These are phyloP conservation scores for Drosophila merina DNA, from an alignment of 2,888 invertebrate species.

Conservation along the genomic window DNA sequence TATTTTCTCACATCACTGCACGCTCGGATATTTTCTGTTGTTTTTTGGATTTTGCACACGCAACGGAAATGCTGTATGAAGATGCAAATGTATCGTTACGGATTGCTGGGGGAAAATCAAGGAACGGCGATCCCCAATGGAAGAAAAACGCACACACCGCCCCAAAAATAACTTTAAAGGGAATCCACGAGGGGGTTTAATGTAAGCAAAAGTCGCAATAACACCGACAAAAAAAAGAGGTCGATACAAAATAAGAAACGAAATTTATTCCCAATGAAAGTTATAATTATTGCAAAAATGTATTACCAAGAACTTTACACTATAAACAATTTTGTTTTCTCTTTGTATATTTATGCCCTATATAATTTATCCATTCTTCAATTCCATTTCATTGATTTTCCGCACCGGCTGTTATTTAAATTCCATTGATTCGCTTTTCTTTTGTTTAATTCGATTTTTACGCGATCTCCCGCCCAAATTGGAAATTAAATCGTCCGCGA, in stretches of 20 bases:
- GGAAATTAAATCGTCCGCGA: constrained; percentile 14
- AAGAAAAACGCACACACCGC: constrained; percentile 37
- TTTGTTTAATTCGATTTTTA: constrained; percentile 22
- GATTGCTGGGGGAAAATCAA: constrained; percentile 15
- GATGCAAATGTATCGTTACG: constrained; percentile 57
- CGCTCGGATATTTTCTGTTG: constrained; percentile 17
- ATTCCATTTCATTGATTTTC: constrained; percentile 6
- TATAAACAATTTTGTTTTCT: no score
- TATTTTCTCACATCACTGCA: constrained; percentile 26
- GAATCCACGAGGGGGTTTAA: constrained; percentile 28
- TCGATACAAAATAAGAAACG: background rate
- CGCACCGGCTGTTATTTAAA: background rate
- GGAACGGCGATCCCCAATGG: constrained; percentile 29
- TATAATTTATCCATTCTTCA: constrained; percentile 47
- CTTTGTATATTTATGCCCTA: background rate
- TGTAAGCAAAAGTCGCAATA: constrained; percentile 47
- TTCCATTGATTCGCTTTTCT: constrained; percentile 6
- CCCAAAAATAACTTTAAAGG: constrained; percentile 61
- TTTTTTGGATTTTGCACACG: constrained; percentile 38
- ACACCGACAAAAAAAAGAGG: constrained; percentile 9
- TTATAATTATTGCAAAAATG: background rate
- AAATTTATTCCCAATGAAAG: background rate
- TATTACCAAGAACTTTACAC: background rate
- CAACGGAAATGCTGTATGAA: constrained; percentile 54
- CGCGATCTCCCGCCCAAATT: constrained; percentile 26